A percentile compares a stretch with the other conserved stretches of the same genome.
phyloP scores from a whole-genome alignment of 1,140 invertebrate genomes.

The Cephus cinctus region DNA sequence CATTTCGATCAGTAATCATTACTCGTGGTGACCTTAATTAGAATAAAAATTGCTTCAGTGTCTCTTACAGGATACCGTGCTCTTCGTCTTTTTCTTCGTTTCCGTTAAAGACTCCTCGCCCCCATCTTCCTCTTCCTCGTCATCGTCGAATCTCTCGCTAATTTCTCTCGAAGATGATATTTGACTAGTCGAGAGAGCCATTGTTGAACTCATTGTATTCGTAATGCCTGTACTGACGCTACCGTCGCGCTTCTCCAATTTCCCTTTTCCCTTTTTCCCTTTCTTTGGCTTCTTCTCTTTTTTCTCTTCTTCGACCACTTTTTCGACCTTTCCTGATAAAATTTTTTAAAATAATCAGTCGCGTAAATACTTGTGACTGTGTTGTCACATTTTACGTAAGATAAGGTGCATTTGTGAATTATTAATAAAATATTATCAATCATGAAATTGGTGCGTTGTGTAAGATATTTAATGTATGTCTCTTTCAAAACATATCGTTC shows the following conservation, averaged over 20 bases:
- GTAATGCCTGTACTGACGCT: conserved; percentile 29
- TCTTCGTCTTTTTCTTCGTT: conserved; percentile 23
- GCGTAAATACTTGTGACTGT: background rate
- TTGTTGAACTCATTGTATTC: conserved; percentile 20
- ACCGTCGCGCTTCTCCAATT: conserved; percentile 30
- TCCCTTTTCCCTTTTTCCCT: conserved; percentile 42
- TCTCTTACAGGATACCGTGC: conserved; percentile 22
- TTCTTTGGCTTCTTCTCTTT: conserved; percentile 47
- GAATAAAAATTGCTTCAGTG: no score
- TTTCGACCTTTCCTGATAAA: conserved; percentile 35
- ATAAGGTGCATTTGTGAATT: no score
- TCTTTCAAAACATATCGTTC: no score
- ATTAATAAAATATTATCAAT: no score
- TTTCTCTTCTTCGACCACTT: conserved; percentile 27
- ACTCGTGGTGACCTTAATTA: conserved; percentile 3
- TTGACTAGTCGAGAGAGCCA: background rate
- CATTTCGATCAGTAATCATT: conserved; percentile 8
- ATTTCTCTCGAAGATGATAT: conserved; percentile 38
- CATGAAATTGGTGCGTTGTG: no score
- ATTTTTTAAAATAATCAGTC: background rate
- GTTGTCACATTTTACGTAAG: background rate
- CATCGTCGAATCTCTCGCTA: conserved; percentile 49
- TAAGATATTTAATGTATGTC: no score
- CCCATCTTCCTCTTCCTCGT: conserved; percentile 48
- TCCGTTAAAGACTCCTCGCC: conserved; percentile 55